These are phyloP conservation scores for Drosophila neotestacea DNA, from an alignment of 2,888 invertebrate species.

Conservation along the genomic window DNA sequence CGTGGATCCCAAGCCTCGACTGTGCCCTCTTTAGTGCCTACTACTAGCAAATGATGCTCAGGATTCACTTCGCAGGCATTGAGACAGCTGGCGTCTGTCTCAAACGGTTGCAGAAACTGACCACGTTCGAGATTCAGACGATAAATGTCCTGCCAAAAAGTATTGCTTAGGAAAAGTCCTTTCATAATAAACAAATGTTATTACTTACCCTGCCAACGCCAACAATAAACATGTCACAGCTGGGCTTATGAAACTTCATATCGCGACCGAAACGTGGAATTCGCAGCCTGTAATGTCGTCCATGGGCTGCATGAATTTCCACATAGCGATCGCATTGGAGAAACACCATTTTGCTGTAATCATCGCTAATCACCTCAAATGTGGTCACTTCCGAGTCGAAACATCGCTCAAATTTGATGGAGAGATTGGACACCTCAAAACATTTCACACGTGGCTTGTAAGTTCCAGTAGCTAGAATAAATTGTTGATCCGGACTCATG, in stretches of 20 bases:
- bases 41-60: constrained; percentile 93
- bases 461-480: constrained; percentile 95
- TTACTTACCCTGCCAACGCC: constrained; percentile 92
- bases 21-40: constrained; percentile 95
- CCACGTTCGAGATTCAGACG: constrained; percentile 98
- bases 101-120: constrained; percentile 94
- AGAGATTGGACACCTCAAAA: constrained; percentile 97
- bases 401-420: constrained; percentile 98
- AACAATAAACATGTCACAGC: constrained; percentile 96
- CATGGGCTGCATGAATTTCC: constrained; percentile 98
- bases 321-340: constrained; percentile 95
- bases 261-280: constrained; percentile 98
- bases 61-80: constrained; percentile 95
- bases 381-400: constrained; percentile 98
- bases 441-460: constrained; percentile 99
- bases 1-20: constrained; percentile 99
- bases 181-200: neutral
- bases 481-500: constrained; percentile 96
- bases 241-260: constrained; percentile 94
- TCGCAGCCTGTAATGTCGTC: constrained; percentile 94
- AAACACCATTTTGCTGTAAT: constrained; percentile 96
- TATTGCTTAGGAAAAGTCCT: neutral
- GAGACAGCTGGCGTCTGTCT: constrained; percentile 90
- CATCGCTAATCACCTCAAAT: constrained; percentile 96
- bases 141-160: constrained; percentile 92